Percentiles rank a stretch among this genome's conserved stretches.
These are phyloP conservation scores for Leptobrachium ailaonicum DNA, from an alignment of 2,113 vertebrate species.

Conservation along the genomic window DNA sequence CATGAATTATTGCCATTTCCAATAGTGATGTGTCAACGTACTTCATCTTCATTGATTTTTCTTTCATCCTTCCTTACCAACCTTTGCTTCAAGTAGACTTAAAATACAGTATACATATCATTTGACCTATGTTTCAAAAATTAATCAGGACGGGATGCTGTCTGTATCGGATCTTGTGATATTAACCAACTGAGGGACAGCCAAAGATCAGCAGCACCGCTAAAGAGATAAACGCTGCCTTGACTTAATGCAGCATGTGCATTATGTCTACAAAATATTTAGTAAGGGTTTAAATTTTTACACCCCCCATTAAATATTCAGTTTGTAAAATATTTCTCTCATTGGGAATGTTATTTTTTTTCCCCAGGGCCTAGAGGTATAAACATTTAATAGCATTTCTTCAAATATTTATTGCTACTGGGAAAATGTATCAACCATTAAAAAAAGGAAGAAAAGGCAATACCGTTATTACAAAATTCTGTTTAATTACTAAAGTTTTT, in stretches of 20 bases:
- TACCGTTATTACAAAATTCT: conserved; percentile 63
- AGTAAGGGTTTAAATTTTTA: conserved; percentile 50
- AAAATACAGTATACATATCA: too few relatives aligned
- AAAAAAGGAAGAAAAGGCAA: conserved; percentile 54
- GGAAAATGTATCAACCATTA: conserved; percentile 49
- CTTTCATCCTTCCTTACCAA: neutral
- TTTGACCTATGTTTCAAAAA: too few relatives aligned
- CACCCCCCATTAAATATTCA: conserved; percentile 51
- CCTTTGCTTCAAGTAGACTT: too few relatives aligned
- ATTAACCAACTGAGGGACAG: conserved; percentile 17
- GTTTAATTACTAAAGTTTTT: conserved; percentile 78
- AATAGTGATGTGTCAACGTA: conserved; percentile 48
- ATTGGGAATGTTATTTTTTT: conserved; percentile 46
- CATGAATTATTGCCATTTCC: conserved; percentile 53
- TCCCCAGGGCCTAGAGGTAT: conserved; percentile 53
- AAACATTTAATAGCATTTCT: conserved; percentile 36
- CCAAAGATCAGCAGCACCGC: conserved; percentile 50
- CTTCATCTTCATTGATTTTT: conserved; percentile 57
- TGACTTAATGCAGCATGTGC: conserved; percentile 28
- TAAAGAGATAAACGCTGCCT: conserved; percentile 42
- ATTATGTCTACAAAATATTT: conserved; percentile 57
- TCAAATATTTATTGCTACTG: conserved; percentile 50
- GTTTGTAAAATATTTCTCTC: conserved; percentile 49
- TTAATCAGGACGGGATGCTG: neutral
- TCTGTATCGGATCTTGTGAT: too few relatives aligned